Evolutionary conservation across 2,888 invertebrate genomes (phyloP).

Genomic region (Campoplex nolae): DNA sequence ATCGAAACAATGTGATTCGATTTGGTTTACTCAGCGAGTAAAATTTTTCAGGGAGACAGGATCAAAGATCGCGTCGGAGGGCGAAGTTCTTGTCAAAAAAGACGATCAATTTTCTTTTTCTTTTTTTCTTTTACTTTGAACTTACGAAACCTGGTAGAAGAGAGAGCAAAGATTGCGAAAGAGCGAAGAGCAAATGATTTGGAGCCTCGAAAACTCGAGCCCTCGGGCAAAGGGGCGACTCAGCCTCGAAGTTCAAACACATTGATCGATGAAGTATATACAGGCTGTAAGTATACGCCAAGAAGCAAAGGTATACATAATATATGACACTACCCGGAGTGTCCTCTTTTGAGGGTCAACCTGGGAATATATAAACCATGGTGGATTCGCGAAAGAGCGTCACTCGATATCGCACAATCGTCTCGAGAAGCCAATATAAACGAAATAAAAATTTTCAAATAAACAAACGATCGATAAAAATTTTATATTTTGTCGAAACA

Average conservation of each 20-base stretch:
- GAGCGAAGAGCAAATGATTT: constrained; percentile 32
- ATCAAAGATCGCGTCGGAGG: not conserved
- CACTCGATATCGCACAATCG: constrained; percentile 45
- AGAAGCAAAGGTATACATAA: constrained; percentile 47
- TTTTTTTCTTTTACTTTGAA: not conserved
- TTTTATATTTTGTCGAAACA: not conserved
- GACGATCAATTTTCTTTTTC: not conserved
- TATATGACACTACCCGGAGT: constrained; percentile 14
- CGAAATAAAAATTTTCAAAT: not conserved
- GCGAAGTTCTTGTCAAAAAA: not conserved
- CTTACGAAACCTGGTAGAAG: not conserved
- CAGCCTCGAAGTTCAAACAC: constrained; percentile 57
- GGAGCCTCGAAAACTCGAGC: constrained; percentile 54
- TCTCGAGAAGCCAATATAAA: constrained; percentile 26
- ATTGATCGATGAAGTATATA: constrained; percentile 24
- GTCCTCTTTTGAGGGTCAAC: constrained; percentile 56
- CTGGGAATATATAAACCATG: constrained; percentile 58
- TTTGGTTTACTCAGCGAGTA: not conserved
- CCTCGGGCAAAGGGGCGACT: constrained; percentile 53
- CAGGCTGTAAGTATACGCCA: not conserved
- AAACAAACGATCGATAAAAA: not conserved
- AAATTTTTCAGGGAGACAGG: not conserved
- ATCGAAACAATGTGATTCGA: not conserved
- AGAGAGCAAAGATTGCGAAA: constrained; percentile 25
- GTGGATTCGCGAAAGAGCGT: constrained; percentile 34